These are phyloP conservation scores for Podabrus alpinus DNA, from an alignment of 2,888 invertebrate genomes.

Conservation along the genomic window DNA sequence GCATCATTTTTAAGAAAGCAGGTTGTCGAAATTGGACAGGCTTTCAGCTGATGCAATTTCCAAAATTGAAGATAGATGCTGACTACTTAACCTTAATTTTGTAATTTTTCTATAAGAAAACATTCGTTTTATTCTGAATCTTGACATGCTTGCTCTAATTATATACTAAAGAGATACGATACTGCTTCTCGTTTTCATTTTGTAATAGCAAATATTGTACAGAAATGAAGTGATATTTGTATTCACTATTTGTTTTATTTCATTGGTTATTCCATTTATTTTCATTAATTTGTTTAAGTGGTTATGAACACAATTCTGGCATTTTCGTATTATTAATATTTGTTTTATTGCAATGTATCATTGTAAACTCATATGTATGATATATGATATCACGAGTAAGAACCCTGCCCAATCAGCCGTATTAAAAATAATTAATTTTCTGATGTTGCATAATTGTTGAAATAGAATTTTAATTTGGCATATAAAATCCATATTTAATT, in stretches of 20 bases:
- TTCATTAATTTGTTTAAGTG: neutral
- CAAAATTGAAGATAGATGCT: neutral
- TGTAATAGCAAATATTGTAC: neutral
- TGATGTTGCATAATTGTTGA: neutral
- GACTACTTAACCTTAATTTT: neutral
- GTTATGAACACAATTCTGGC: neutral
- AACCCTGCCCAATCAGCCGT: neutral
- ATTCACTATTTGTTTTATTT: neutral
- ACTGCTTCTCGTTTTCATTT: neutral
- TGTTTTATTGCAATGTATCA: neutral
- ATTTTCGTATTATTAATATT: neutral
- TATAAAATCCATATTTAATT: neutral
- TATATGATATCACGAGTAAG: neutral
- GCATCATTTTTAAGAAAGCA: neutral
- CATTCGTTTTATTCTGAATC: neutral
- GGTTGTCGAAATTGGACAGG: too few relatives aligned
- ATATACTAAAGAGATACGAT: neutral
- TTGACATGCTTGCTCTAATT: neutral
- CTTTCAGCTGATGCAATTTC: neutral
- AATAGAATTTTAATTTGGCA: neutral
- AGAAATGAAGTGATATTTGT: neutral
- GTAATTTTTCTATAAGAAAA: neutral
- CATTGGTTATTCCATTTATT: neutral
- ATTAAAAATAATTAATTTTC: neutral
- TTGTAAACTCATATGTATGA: neutral